These are phyloP conservation scores for Buphagus erythrorhynchus DNA, from an alignment of 2,797 vertebrate species.

Conservation along the genomic window DNA sequence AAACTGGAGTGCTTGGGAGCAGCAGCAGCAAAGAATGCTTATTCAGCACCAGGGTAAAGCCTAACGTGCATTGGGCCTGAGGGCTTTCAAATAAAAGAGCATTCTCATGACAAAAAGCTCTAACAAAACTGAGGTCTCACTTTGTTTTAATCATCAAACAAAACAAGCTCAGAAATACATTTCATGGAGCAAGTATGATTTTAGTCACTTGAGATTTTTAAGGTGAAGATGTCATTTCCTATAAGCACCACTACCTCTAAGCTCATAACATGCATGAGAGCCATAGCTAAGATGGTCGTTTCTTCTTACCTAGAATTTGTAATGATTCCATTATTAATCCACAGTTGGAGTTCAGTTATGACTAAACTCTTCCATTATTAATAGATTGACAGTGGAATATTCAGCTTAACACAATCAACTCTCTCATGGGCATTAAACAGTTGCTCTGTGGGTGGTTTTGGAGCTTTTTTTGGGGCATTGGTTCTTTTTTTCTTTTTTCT, in stretches of 20 bases:
- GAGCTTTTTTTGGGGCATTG: background rate
- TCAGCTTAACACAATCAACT: background rate
- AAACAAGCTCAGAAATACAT: background rate
- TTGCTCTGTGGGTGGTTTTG: background rate
- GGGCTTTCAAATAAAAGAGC: background rate
- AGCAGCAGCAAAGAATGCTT: background rate
- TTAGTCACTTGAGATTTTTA: background rate
- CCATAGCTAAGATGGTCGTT: background rate
- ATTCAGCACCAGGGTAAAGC: background rate
- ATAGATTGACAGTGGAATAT: background rate
- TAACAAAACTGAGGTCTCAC: background rate
- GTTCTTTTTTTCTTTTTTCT: too few relatives aligned
- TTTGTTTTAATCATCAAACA: background rate
- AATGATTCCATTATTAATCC: background rate
- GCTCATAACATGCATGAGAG: background rate
- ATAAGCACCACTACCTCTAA: background rate
- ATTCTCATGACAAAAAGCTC: background rate
- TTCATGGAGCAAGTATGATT: background rate
- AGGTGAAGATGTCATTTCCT: background rate
- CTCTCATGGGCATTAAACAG: background rate
- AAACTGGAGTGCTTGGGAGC: fast-evolving
- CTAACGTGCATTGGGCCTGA: background rate
- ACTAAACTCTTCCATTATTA: conserved; percentile 4
- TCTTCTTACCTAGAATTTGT: background rate
- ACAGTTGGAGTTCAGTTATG: background rate